Base-by-base conservation (phyloP, 2,888 invertebrate genomes). In the Drosophila cognata region DNA sequence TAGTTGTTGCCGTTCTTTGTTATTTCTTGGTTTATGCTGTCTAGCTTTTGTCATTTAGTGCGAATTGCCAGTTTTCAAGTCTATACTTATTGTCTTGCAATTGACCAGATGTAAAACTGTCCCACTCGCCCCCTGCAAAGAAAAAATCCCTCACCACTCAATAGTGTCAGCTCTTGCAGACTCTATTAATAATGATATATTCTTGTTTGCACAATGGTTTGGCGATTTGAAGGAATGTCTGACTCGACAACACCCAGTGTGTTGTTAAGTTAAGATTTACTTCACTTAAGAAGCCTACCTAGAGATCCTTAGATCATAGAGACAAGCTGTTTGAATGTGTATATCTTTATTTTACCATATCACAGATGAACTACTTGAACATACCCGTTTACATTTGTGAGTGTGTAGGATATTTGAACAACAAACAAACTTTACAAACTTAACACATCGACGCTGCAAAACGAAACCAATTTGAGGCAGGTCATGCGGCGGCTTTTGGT, bases 11-110 rank as follows among this genome's bases (percentile, higher is more conserved):
- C 74, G 65, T 65, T 46, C 21, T 46, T 46, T 46, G 16, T 25
- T 46, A 21, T 46, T 25, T 25, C 46, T 25, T 13, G 46, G 8
- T 25, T 67, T 68, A 67, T 82, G 82, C 66, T 70, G 71, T 59
- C 64, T 79, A 74, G 55, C 77, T 71, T 80, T 84, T 77, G 89
- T 75, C 80, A 82, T 82, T 89, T 84, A 65, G 64, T 77, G 86
- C 74, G 72, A 81, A 69, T 73, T 69, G 66, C 65, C 67, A 67
- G 60, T 71, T 68, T 73, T 66, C 69, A 64, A 71, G 67, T 79
- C 76, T 70, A 58, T 46, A 21, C 57, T 60, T 56, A 43, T 52
- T 29, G 25, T 56, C 58, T 62, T 52, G 55, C 55, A 74, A 74
- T 58, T 58, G 46, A 11, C 38, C 48, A 59, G n/a, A 29, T 16